These are phyloP conservation scores for Pseudorectes ferrugineus DNA, from an alignment of 2,113 vertebrate genomes.

Conservation along the genomic window DNA sequence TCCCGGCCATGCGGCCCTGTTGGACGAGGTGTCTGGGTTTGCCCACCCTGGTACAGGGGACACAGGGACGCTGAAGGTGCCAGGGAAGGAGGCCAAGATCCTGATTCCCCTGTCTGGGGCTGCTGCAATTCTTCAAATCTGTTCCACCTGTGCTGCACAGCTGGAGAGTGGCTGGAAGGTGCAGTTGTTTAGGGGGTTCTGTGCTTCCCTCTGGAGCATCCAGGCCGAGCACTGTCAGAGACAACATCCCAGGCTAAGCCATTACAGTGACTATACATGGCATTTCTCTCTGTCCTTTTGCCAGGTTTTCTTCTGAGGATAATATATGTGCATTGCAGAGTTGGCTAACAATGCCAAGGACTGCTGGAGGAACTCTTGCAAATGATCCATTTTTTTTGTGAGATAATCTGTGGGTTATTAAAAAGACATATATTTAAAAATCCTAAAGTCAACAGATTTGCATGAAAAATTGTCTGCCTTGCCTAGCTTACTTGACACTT, in stretches of 20 bases:
- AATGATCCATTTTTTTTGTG: neutral
- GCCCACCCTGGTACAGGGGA: neutral
- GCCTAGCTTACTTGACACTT: slow-evolving; percentile 38
- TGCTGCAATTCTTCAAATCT: neutral
- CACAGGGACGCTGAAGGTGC: neutral
- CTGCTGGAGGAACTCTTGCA: slow-evolving; percentile 14
- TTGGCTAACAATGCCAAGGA: neutral
- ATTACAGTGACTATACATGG: neutral
- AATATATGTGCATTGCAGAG: neutral
- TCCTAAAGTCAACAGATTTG: slow-evolving; percentile 63
- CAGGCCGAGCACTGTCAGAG: neutral
- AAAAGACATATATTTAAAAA: slow-evolving; percentile 55
- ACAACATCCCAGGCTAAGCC: neutral
- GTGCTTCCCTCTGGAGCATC: neutral
- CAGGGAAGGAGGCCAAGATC: neutral
- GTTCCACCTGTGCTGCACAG: neutral
- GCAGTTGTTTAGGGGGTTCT: neutral
- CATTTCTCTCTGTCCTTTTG: slow-evolving; percentile 25
- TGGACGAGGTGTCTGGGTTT: neutral
- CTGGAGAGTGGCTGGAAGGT: neutral
- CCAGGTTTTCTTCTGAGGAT: slow-evolving; percentile 22
- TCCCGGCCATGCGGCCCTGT: fast-evolving
- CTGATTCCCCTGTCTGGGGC: neutral
- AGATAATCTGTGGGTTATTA: slow-evolving; percentile 55
- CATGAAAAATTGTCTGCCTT: slow-evolving; percentile 57